Evolutionary conservation across 2,888 invertebrate genomes (phyloP).

Genomic region (Chalcosyrphus nemorum): DNA sequence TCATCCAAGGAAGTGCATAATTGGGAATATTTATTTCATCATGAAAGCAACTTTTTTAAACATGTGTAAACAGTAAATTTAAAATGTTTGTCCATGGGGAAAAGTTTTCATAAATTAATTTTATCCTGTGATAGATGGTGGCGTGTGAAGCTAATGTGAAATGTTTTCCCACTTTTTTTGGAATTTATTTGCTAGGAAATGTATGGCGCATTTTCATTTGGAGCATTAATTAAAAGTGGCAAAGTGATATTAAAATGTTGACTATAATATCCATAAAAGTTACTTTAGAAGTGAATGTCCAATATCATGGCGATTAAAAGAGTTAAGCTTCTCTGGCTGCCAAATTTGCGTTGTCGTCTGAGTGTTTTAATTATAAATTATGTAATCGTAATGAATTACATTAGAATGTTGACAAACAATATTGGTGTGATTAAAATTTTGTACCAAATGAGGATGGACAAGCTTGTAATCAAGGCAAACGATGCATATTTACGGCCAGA

Average conservation of each 20-base stretch:
- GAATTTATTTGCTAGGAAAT: not conserved
- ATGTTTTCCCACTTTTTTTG: not conserved
- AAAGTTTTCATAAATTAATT: slow-evolving; percentile 3
- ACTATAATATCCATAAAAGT: not conserved
- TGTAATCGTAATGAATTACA: too few species aligned
- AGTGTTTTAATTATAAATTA: too few species aligned
- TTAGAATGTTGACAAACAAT: too few species aligned
- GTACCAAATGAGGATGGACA: too few species aligned
- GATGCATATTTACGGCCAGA: too few species aligned
- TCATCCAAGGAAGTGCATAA: slow-evolving; percentile 15
- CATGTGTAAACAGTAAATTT: slow-evolving; percentile 15
- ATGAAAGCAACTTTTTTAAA: not conserved
- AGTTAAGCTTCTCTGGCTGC: too few species aligned
- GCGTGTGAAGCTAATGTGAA: not conserved
- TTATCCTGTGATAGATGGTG: not conserved
- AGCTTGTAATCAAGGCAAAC: too few species aligned
- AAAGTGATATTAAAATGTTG: not conserved
- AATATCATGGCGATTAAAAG: too few species aligned
- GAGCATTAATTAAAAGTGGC: not conserved
- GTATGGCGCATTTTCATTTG: not conserved
- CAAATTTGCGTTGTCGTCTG: too few species aligned
- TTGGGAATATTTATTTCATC: slow-evolving; percentile 17
- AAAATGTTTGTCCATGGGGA: not conserved
- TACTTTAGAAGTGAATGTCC: too few species aligned
- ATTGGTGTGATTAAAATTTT: too few species aligned